Evolutionary conservation across 2,113 vertebrate genomes (phyloP).

Genomic region (Ophiodon elongatus): DNA sequence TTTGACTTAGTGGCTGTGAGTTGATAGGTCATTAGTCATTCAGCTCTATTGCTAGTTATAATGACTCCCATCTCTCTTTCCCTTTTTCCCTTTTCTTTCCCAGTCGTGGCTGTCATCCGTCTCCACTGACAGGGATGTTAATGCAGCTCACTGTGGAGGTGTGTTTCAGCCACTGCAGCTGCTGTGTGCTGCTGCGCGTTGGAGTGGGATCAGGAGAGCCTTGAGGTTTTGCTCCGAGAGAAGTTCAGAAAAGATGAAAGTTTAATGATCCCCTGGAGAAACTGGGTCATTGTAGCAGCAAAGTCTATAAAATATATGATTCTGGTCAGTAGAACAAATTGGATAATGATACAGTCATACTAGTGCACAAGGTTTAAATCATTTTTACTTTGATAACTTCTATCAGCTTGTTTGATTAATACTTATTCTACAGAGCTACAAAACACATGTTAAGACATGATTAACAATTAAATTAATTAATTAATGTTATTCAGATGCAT

Average conservation of each 20-base stretch:
- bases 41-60: slow-evolving; percentile 33
- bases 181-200: slow-evolving; percentile 27
- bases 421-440: neutral
- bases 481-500: neutral
- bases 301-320: slow-evolving; percentile 46
- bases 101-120: slow-evolving; percentile 37
- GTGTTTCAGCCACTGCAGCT: slow-evolving; percentile 25
- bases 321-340: slow-evolving; percentile 49
- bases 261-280: slow-evolving; percentile 74
- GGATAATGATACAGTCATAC: slow-evolving; percentile 26
- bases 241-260: slow-evolving; percentile 66
- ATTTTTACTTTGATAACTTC: neutral
- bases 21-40: slow-evolving; percentile 73
- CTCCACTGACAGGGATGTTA: slow-evolving; percentile 48
- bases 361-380: slow-evolving; percentile 22
- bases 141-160: slow-evolving; percentile 26
- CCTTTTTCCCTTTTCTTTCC: slow-evolving; percentile 20
- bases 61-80: slow-evolving; percentile 27
- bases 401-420: neutral
- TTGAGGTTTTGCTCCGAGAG: slow-evolving; percentile 56
- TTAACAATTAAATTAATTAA: neutral
- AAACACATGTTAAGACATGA: neutral
- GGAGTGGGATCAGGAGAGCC: slow-evolving; percentile 55
- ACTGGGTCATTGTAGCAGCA: slow-evolving; percentile 65
- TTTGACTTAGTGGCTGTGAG: slow-evolving; percentile 53